A percentile compares a stretch with the other conserved stretches of the same genome.
Evolutionary conservation across 2,113 vertebrate genomes (phyloP).

Genomic region (Dolichotis patagonum): DNA sequence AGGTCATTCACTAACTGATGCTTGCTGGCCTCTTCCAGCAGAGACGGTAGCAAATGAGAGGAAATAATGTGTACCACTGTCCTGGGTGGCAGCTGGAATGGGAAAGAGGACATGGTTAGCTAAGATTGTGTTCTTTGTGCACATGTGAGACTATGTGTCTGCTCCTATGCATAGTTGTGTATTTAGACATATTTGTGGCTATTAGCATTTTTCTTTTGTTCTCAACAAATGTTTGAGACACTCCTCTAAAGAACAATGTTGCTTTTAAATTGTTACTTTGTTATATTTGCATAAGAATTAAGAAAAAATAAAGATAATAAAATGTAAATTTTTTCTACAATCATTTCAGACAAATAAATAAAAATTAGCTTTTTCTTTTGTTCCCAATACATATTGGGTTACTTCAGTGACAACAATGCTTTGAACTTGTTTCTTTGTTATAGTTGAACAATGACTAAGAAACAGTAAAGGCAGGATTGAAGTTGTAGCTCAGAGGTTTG

Average conservation of each 20-base stretch:
- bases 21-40: conserved; percentile 12
- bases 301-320: neutral
- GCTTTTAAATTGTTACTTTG: neutral
- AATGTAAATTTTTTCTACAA: neutral
- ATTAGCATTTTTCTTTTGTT: conserved; percentile 8
- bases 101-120: neutral
- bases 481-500: neutral
- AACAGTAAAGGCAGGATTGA: neutral
- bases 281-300: neutral
- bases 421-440: neutral
- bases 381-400: neutral
- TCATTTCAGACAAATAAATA: neutral
- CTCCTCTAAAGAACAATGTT: neutral
- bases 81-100: neutral
- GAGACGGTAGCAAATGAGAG: neutral
- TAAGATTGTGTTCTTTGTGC: neutral
- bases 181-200: neutral
- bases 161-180: neutral
- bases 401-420: neutral
- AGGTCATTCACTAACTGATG: neutral
- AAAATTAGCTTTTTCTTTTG: neutral
- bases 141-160: neutral
- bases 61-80: neutral
- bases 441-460: neutral
- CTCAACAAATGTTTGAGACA: neutral